Base-by-base conservation (phyloP, 2,797 vertebrate genomes). In the Pachyuromys duprasi region DNA sequence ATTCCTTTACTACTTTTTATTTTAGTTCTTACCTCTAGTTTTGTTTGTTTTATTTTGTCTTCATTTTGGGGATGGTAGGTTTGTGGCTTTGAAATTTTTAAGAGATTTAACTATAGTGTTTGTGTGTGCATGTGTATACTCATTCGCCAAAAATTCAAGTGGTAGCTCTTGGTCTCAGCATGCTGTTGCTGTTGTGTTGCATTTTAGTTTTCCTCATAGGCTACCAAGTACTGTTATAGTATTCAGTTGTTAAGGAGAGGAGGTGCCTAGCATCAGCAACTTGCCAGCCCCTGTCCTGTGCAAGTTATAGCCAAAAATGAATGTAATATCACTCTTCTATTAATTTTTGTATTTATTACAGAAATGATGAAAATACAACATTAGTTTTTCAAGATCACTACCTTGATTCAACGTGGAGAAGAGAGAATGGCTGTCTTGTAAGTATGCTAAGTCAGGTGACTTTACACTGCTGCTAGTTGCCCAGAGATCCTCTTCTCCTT, bases 371-470 rank as follows among this genome's bases (percentile, higher is more conserved):
- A 53, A 98, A 97, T 92, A 98, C 97, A 78, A 97, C 97, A 86
- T 98, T 98, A 26, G 70, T 97, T 70, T 98, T 99, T 84, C 98
- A 98, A 70, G 99, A 99, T 96, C 99, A 99, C 90, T 99, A 99
- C 86, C 96, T 99, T 1, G 99, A 99, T 97, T 99, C 99, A 39
- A 99, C 99, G 0, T 99, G 99, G 99, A 99, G 98, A 98, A 99
- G 98, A 96, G 99, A 98, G 83, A 98, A 98, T 45, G 99, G 97
- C 91, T 98, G 99, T 45, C 97, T 99, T 95, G 99, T 99, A 99
- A 98, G 98, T 98, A 39, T 90, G 89, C 92, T 95, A 76, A 92
- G 14, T 26, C 15, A 36, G 18, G 13, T 89, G 45, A 63, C 33
- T 36, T 94, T 83, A 36, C 74, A 17, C 33, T 93, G 8, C 91